A percentile compares a stretch with the other conserved stretches of the same genome.
Evolutionary conservation across 2,888 invertebrate genomes (phyloP).

Genomic region (Zaprionus lineosus): DNA sequence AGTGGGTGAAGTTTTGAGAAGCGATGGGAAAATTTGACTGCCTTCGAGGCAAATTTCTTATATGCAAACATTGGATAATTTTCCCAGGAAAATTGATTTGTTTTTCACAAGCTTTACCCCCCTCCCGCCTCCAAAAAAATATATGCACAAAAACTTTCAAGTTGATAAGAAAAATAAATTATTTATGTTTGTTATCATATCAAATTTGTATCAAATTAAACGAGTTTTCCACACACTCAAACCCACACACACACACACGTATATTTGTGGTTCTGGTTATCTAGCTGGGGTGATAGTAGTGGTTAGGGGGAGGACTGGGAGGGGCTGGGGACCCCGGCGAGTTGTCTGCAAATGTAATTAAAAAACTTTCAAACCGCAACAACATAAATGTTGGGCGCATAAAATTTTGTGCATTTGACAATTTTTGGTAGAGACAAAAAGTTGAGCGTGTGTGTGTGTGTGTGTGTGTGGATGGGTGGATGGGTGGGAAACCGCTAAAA

Average conservation of each 20-base stretch:
- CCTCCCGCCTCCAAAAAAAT: not conserved
- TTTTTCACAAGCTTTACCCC: not conserved
- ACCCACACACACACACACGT: constrained; percentile 30
- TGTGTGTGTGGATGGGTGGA: constrained; percentile 13
- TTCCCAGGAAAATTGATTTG: constrained; percentile 1
- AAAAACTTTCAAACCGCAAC: constrained; percentile 78
- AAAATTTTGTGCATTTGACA: constrained; percentile 73
- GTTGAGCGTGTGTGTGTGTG: constrained; percentile 36
- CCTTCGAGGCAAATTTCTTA: no score
- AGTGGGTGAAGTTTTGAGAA: no score
- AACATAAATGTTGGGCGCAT: constrained; percentile 72
- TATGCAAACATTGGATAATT: no score
- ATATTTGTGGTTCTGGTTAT: constrained; percentile 4
- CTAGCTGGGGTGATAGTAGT: not conserved
- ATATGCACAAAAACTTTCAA: constrained; percentile 13
- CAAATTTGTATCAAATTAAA: constrained; percentile 75
- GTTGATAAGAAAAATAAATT: constrained; percentile 39
- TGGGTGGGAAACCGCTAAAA: constrained; percentile 51
- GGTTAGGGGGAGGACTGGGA: constrained; percentile 1
- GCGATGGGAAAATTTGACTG: no score
- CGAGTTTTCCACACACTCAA: constrained; percentile 69
- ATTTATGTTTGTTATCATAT: constrained; percentile 55
- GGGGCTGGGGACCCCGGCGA: no score
- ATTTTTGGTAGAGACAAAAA: constrained; percentile 68
- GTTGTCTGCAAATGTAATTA: constrained; percentile 69